Evolutionary conservation across 2,113 vertebrate species (phyloP), one percentile per base, ranked within the genome.

Genomic region (Cyphomyrus plagiostoma): DNA sequence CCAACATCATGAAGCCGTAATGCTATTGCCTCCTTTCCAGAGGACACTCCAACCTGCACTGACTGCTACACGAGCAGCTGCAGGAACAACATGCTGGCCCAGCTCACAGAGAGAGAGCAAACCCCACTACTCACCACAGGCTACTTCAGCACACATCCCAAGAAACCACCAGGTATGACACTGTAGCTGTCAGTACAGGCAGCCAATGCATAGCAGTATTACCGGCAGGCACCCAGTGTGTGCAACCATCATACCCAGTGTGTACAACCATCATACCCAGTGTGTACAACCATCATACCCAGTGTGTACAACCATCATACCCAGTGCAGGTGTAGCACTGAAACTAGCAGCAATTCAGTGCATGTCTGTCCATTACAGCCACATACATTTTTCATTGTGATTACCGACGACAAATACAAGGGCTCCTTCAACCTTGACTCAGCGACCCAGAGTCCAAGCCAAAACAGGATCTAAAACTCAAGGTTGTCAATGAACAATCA

Each of bases 71-170:
- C 93, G 21, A 0, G 4, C 87, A 95, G 94, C 89, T 96, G 96
- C 91, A 92, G 93, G 90, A 92, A 93, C 74, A 96, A 96, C 90
- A 90, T 96, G 6, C 87, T 95, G 49, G 91, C 94, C 45, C 87
- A 90, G 80, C 70, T 96, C 50, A 93, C 89, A 23, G 91, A 82
- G 2, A 35, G 56, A 30, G 50, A 30, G 21, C 30, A 91, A 35
- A 58, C 90, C 23, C 90, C 91, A 11, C 90, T 96, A 19, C 95
- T 97, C 88, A 97, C 97, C 3, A 97, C 97, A 0, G 97, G 97
- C 88, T 98, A 98, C 93, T 97, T 96, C 90, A 95, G 96, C 91
- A 90, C 86, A 4, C 90, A 89, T 42, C 96, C 95, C 4, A 89
- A 88, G 23, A 98, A 98, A 91, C 97, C 94, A 46, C 90, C 90